Evolutionary conservation across 2,797 vertebrate genomes (phyloP).

Genomic region (Allobates femoralis): DNA sequence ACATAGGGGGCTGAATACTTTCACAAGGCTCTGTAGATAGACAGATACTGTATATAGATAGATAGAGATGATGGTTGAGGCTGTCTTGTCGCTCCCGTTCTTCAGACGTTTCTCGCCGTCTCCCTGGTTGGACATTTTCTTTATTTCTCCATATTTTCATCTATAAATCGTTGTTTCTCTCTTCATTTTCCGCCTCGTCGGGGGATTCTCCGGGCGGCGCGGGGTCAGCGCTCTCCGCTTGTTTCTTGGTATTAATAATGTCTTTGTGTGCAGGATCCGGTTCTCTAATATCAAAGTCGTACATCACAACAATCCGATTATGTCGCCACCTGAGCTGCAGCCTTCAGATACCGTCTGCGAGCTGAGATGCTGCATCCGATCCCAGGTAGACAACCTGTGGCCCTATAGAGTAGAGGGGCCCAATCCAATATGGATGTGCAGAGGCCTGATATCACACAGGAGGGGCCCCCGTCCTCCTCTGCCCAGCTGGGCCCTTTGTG

Average conservation of each 20-base stretch:
- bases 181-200: slow-evolving; percentile 20
- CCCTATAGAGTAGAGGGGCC: not conserved
- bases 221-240: slow-evolving; percentile 42
- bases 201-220: slow-evolving; percentile 36
- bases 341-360: not conserved
- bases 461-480: no score
- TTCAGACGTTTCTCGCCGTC: not conserved
- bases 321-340: slow-evolving; percentile 24
- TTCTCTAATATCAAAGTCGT: slow-evolving; percentile 53
- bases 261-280: slow-evolving; percentile 41
- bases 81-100: not conserved
- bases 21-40: no score
- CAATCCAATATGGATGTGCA: no score
- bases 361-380: not conserved
- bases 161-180: slow-evolving; percentile 47
- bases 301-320: slow-evolving; percentile 45
- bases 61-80: no score
- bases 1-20: no score
- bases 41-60: not conserved
- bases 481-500: no score
- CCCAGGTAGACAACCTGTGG: not conserved
- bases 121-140: slow-evolving; percentile 47
- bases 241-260: slow-evolving; percentile 53
- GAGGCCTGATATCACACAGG: no score
- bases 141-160: slow-evolving; percentile 39